Evolutionary conservation across 2,113 vertebrate genomes (phyloP), one percentile per base, ranked within the genome.

Genomic region (Semnornis frantzii): DNA sequence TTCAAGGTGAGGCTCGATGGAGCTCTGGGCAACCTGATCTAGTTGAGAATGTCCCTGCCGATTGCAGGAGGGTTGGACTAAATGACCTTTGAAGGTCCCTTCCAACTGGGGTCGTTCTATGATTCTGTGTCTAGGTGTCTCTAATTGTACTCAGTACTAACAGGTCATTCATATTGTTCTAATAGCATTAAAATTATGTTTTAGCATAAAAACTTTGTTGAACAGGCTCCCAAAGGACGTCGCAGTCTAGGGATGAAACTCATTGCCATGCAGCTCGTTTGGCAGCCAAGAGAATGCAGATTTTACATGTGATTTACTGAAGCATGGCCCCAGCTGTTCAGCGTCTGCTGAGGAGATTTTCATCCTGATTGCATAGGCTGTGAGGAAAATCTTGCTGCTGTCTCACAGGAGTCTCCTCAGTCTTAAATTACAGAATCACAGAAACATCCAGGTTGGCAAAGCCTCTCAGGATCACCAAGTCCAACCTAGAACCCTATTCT

Each of bases 241-340:
- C 84, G 66, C 31, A 46, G 15, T 72, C n/a, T 81, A n/a, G 59
- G 93, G 58, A 46, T 90, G 66, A 96, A 75, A 65, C 16, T 83
- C 87, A 68, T 59, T 83, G 62, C 82, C 70, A 50, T 91, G 82
- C 58, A 88, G 65, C 55, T 85, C 50, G 69, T 81, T 88, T 94
- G 55, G 44, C 73, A 85, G 76, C 63, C 55, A 54, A 84, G 59
- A 74, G 21, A 86, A 92, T 66, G 69, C 83, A 73, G 48, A 28
- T 74, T 95, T 91, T 75, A 75, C 1, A 2, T 54, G 79, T 91
- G 82, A 91, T 85, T 91, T 92, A 86, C 58, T 91, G 87, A 89
- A 71, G 69, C 82, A 31, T 79, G 30, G 64, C 50, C 50, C 85
- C 87, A 94, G 85, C 85, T 94, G 82, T 91, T 94, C 87, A 93